Base-by-base conservation (phyloP, 1,140 invertebrate species). In the Caenorhabditis inopinata region DNA sequence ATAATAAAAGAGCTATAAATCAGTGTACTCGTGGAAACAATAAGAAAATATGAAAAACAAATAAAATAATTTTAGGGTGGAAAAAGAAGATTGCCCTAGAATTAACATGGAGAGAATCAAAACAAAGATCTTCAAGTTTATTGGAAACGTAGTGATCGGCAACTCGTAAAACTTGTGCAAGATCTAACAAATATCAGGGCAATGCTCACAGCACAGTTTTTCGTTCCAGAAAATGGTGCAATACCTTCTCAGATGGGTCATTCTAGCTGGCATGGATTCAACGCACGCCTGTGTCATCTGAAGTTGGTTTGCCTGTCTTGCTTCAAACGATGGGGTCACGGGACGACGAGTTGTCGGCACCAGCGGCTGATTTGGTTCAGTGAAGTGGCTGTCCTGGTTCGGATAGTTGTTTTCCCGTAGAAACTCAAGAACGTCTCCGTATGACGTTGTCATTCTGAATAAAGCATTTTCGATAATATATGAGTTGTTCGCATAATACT, bases 181-280 rank as follows among this genome's bases (percentile, higher is more conserved):
- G 12, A 35, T 5, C 74, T 83, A 87, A 73, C 86, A 87, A 45
- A 87, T 73, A 12, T 85, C 87, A 23, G 79, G 62, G 78, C 86
- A 87, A 76, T 87, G 84, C 9, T 85, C 51, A 47, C 86, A 87
- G 62, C 86, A 87, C 3, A 87, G 78, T 68, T 87, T 87, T 75
- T 84, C 86, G 58, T 87, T 87, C 87, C 87, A 87, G 80, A 87
- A 87, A 38, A 87, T 88, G 16, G 87, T 88, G 51, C 86, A 87
- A 46, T 87, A 87, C 46, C 86, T 76, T 25, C 87, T 74, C 18
- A 87, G 74, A 85, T 87, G 86, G 0, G 86, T 87, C 27, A 85
- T 84, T 42, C 84, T 77, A 14, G 68, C 21, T 35, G 86, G 77
- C 85, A 87, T 87, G 46, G 79, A 78, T 12, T 79, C 76, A 7